phyloP scores from a whole-genome alignment of 2,113 vertebrate genomes.

The Falcunculus frontatus region DNA sequence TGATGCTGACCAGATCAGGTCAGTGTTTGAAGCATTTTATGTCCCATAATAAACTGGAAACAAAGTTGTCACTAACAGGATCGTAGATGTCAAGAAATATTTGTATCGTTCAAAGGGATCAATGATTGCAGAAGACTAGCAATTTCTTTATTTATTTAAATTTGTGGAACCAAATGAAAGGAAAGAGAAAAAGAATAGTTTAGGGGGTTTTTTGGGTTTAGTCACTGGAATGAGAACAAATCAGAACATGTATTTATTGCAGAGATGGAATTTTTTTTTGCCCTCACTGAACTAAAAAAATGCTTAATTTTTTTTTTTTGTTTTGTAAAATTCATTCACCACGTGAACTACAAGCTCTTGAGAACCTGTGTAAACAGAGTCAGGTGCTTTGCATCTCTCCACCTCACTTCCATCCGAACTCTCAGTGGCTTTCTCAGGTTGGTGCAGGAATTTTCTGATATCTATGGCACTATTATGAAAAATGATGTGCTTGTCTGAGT shows the following conservation, averaged over 20 bases:
- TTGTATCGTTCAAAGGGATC: not conserved
- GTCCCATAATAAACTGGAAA: not conserved
- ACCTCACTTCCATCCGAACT: not conserved
- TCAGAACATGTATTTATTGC: not conserved
- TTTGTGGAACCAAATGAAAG: not conserved
- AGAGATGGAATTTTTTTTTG: not conserved
- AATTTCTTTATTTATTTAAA: not conserved
- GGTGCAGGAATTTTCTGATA: not conserved
- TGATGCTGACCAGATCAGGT: not conserved
- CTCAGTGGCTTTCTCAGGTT: not conserved
- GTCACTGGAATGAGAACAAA: not conserved
- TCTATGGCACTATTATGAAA: not conserved
- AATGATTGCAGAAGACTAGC: not conserved
- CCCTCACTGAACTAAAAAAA: not conserved
- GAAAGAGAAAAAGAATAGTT: not conserved
- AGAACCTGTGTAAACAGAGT: not conserved
- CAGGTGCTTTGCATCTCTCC: not conserved
- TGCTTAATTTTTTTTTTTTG: fast-evolving
- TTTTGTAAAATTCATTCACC: not conserved
- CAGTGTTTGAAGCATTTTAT: not conserved
- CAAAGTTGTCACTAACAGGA: not conserved
- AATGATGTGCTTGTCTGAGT: not conserved
- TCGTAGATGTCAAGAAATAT: not conserved
- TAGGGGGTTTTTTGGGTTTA: fast-evolving
- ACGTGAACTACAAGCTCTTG: not conserved